These are phyloP conservation scores for Meiosimyza platycephala DNA, from an alignment of 2,888 invertebrate genomes.

Conservation along the genomic window DNA sequence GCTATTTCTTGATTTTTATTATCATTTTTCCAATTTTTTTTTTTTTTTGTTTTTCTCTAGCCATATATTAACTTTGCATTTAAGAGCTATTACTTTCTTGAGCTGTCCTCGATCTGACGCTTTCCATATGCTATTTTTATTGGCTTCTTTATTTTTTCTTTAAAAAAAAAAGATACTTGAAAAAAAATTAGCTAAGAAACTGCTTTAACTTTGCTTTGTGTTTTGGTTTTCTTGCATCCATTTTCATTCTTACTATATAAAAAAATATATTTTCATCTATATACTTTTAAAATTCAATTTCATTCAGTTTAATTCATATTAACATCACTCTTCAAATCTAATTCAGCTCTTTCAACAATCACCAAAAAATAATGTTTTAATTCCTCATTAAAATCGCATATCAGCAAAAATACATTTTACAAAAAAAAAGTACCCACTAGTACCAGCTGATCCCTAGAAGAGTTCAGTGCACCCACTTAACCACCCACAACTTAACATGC, in stretches of 20 bases:
- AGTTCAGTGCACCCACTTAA: conserved; percentile 18
- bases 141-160: conserved; percentile 30
- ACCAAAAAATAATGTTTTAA: conserved; percentile 59
- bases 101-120: neutral
- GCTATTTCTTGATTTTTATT: too few relatives aligned
- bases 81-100: neutral
- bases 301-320: conserved; percentile 3
- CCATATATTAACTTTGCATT: too few relatives aligned
- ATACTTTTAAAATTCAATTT: neutral
- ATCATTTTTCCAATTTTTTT: conserved; percentile 3
- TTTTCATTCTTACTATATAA: neutral
- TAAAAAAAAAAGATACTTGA: neutral
- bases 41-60: too few relatives aligned
- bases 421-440: conserved; percentile 15
- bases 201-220: conserved; percentile 10
- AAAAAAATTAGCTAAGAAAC: neutral
- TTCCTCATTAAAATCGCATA: conserved; percentile 54
- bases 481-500: neutral
- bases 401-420: conserved; percentile 17
- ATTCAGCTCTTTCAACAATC: conserved; percentile 66
- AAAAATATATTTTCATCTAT: too few relatives aligned
- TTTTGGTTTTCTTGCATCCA: conserved; percentile 1
- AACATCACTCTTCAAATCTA: conserved; percentile 48
- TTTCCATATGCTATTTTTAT: conserved; percentile 41
- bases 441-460: conserved; percentile 11